Percentiles rank a stretch among this genome's conserved stretches.
Evolutionary conservation across 2,888 invertebrate species (phyloP).

Genomic region (Sinelater perroti): DNA sequence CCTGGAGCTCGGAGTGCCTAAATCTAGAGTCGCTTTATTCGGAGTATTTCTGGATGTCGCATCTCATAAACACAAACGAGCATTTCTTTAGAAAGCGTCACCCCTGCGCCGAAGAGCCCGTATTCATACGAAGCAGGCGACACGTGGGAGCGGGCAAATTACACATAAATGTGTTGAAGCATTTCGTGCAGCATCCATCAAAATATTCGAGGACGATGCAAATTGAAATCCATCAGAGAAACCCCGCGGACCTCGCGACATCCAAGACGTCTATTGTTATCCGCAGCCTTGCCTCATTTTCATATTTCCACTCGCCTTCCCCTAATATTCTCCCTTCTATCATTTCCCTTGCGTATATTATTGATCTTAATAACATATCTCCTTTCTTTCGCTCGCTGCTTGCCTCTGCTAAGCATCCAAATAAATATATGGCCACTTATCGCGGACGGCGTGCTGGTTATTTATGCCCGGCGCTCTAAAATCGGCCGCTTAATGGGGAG

Average conservation of each 20-base stretch:
- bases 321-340: conserved; percentile 50
- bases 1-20: conserved; percentile 4
- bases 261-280: conserved; percentile 58
- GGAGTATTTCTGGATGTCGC: conserved; percentile 27
- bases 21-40: conserved; percentile 17
- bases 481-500: conserved; percentile 12
- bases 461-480: conserved; percentile 30
- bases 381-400: conserved; percentile 45
- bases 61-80: conserved; percentile 32
- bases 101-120: conserved; percentile 34
- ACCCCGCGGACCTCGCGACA: conserved; percentile 56
- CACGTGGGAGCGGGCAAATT: conserved; percentile 44
- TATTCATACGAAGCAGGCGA: conserved; percentile 35
- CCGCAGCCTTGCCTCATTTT: conserved; percentile 57
- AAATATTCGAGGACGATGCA: conserved; percentile 53
- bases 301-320: conserved; percentile 53
- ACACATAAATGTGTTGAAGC: conserved; percentile 45
- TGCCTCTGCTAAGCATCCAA: conserved; percentile 46
- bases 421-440: conserved; percentile 51
- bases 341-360: conserved; percentile 58
- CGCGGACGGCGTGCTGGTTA: conserved; percentile 32
- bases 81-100: conserved; percentile 32
- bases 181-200: conserved; percentile 42
- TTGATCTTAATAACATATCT: conserved; percentile 60
- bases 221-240: conserved; percentile 60